A percentile compares a stretch with the other conserved stretches of the same genome.
Conservation (phyloP, 2,113 vertebrate genomes). For the Oncorhynchus keta region DNA sequence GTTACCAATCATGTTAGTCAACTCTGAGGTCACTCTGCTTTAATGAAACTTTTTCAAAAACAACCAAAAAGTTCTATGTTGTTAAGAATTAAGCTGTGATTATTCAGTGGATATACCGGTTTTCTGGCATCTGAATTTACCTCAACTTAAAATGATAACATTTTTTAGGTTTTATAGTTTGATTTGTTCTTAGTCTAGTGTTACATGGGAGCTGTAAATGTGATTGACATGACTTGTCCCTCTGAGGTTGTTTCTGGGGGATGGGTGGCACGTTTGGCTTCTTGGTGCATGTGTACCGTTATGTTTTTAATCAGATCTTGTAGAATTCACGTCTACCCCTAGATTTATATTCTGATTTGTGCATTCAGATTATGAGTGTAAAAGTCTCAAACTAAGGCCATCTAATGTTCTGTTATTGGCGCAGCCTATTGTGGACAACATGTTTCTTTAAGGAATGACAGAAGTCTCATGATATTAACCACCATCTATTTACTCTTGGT, state of each 20-base stretch:
- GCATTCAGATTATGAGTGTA: constrained; percentile 24
- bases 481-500: constrained; percentile 4
- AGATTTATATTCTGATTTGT: constrained; percentile 29
- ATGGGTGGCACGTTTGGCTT: constrained; percentile 35
- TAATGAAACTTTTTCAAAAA: not conserved
- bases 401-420: constrained; percentile 15
- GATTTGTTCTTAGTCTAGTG: constrained; percentile 30
- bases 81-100: constrained; percentile 52
- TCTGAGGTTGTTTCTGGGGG: constrained; percentile 8
- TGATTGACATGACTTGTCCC: constrained; percentile 34
- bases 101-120: constrained; percentile 32
- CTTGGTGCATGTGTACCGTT: constrained; percentile 29
- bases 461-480: not conserved
- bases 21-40: not conserved
- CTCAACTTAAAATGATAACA: constrained; percentile 35
- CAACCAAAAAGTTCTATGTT: constrained; percentile 35
- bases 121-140: constrained; percentile 50
- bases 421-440: constrained; percentile 20
- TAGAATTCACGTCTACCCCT: constrained; percentile 23
- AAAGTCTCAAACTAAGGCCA: not conserved
- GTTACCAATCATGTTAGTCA: constrained; percentile 12
- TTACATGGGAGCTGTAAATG: constrained; percentile 24
- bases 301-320: not conserved
- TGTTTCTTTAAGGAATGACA: constrained; percentile 14
- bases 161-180: constrained; percentile 26